Evolutionary conservation across 35 echinoderm and acorn worm species (phyloP).

Genomic region (Apostichopus japonicus): DNA sequence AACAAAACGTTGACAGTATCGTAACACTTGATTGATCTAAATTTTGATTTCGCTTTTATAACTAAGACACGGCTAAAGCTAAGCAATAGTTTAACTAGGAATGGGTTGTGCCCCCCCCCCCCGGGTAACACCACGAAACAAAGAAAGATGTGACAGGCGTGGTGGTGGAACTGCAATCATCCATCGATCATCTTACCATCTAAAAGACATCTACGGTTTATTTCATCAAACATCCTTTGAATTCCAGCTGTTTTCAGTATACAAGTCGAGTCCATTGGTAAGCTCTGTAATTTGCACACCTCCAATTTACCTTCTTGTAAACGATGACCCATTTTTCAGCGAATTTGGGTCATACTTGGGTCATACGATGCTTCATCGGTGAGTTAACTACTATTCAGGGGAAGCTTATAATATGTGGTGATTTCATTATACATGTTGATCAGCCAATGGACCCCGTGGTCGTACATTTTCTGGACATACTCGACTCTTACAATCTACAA

Average conservation of each 20-base stretch:
- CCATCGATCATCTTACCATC: background rate
- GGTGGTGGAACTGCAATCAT: slow-evolving; percentile 47
- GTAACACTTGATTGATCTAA: slow-evolving; percentile 10
- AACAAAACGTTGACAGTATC: slow-evolving; percentile 32
- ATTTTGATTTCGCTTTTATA: slow-evolving; percentile 26
- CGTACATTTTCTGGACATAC: background rate
- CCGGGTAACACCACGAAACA: slow-evolving; percentile 7
- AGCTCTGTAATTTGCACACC: no score
- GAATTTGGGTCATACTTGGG: no score
- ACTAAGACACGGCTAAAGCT: slow-evolving; percentile 23
- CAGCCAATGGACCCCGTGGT: background rate
- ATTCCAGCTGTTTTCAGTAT: no score
- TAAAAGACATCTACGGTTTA: background rate
- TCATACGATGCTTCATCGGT: background rate
- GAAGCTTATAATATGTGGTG: slow-evolving; percentile 48
- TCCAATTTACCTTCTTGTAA: no score
- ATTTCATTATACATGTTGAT: slow-evolving; percentile 53
- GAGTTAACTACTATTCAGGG: background rate
- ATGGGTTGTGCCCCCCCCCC: slow-evolving; percentile 30
- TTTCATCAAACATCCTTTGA: background rate
- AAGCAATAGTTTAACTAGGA: background rate
- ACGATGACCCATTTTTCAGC: no score
- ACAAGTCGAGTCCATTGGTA: no score
- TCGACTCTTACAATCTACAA: slow-evolving; percentile 14
- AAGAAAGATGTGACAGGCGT: background rate